Evolutionary conservation across 2,113 vertebrate species (phyloP).

Genomic region (Heterocephalus glaber): DNA sequence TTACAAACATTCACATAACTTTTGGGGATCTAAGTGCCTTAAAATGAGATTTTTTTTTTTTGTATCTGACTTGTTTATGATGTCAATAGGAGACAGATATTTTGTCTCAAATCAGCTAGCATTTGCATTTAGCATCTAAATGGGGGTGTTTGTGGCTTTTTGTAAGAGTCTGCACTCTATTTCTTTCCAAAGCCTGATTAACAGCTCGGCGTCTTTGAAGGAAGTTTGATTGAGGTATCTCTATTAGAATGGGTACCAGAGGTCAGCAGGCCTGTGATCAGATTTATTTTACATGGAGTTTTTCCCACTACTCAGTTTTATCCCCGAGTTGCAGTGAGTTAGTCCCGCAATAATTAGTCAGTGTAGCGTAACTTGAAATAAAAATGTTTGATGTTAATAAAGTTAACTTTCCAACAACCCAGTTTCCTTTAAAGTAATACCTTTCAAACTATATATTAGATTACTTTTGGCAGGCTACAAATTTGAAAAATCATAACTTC

Average conservation of each 20-base stretch:
- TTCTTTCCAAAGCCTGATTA: conserved; percentile 57
- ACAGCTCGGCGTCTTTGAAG: neutral
- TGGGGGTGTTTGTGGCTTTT: neutral
- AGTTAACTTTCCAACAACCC: conserved; percentile 63
- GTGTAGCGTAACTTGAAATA: conserved; percentile 71
- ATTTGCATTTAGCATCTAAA: conserved; percentile 65
- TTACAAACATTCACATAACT: neutral
- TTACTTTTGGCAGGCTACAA: neutral
- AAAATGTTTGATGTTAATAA: conserved; percentile 70
- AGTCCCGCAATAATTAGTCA: conserved; percentile 51
- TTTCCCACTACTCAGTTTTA: conserved; percentile 34
- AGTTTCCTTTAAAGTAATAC: conserved; percentile 24
- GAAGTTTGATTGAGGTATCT: neutral
- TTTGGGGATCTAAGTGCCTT: neutral
- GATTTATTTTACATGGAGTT: conserved; percentile 54
- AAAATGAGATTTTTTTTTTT: conserved; percentile 44
- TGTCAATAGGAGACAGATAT: conserved; percentile 48
- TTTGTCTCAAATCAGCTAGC: conserved; percentile 53
- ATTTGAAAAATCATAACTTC: neutral
- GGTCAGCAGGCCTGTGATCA: conserved; percentile 31
- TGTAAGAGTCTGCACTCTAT: neutral
- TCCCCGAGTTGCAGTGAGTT: conserved; percentile 70
- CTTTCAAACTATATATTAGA: conserved; percentile 45
- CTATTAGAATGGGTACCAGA: neutral
- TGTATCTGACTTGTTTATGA: conserved; percentile 45